phyloP scores from a whole-genome alignment of 2,113 vertebrate species.

The Menura novaehollandiae region DNA sequence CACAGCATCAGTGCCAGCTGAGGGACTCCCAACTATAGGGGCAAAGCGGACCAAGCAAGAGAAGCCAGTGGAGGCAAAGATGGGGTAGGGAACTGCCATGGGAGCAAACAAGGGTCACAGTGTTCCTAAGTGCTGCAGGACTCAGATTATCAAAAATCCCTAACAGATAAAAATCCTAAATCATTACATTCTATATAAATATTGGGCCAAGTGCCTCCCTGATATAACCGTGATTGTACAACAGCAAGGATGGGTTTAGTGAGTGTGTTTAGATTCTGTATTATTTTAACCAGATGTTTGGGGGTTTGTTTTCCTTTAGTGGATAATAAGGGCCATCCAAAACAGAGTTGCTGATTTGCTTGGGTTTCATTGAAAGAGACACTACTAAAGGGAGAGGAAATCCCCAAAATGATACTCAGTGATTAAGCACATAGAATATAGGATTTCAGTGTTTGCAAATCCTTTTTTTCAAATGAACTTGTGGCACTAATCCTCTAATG shows the following conservation, averaged over 20 bases:
- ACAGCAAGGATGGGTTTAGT: neutral
- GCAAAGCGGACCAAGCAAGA: neutral
- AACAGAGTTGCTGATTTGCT: neutral
- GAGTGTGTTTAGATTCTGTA: neutral
- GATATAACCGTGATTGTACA: neutral
- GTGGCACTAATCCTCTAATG: conserved; percentile 81
- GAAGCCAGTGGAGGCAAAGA: neutral
- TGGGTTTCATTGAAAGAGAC: conserved; percentile 26
- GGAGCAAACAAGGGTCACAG: neutral
- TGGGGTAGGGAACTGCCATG: neutral
- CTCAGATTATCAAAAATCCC: neutral
- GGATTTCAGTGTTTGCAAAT: conserved; percentile 70
- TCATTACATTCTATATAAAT: neutral
- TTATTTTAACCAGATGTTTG: neutral
- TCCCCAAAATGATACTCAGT: conserved; percentile 63
- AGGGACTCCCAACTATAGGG: neutral
- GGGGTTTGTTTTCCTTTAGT: neutral
- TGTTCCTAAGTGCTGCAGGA: neutral
- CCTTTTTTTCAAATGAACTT: conserved; percentile 77
- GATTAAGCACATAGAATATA: conserved; percentile 66
- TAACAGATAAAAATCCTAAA: neutral
- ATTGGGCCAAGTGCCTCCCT: neutral
- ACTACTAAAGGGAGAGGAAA: conserved; percentile 55
- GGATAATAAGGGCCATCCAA: neutral
- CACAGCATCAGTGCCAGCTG: neutral